Evolutionary conservation across 2,888 invertebrate species (phyloP).

Genomic region (Rugalucina vietnamica): DNA sequence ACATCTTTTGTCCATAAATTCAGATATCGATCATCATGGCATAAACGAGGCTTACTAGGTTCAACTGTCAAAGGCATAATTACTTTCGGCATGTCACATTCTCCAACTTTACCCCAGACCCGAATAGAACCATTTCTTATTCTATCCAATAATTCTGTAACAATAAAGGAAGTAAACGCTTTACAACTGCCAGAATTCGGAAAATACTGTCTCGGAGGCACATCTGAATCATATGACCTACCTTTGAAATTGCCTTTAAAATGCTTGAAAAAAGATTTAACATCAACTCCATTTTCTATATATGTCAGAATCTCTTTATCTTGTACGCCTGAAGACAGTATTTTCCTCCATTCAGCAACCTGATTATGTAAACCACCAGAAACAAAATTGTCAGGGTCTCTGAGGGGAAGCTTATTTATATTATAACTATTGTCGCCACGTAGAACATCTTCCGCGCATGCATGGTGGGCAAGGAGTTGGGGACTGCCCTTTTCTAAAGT

Average conservation of each 20-base stretch:
- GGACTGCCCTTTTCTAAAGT: background rate
- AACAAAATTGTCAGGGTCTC: constrained; percentile 35
- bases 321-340: background rate
- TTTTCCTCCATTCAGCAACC: background rate
- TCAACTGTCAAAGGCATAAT: constrained; percentile 42
- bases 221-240: constrained; percentile 22
- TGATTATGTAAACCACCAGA: constrained; percentile 23
- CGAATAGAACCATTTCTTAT: constrained; percentile 24
- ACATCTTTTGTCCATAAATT: constrained; percentile 39
- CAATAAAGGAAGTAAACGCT: constrained; percentile 24
- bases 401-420: constrained; percentile 17
- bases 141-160: constrained; percentile 4
- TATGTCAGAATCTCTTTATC: too few relatives aligned
- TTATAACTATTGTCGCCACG: background rate
- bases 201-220: constrained; percentile 26
- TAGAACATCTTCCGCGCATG: background rate
- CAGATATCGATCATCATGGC: constrained; percentile 42
- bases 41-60: constrained; percentile 36
- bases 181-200: constrained; percentile 15
- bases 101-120: constrained; percentile 17
- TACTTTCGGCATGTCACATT: constrained; percentile 17
- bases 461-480: background rate
- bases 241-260: constrained; percentile 43
- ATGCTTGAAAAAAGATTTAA: constrained; percentile 7
- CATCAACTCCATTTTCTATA: constrained; percentile 26